A percentile compares a stretch with the other conserved stretches of the same genome.
phyloP scores from a whole-genome alignment of 1,140 invertebrate species.

The Cylas formicarius region DNA sequence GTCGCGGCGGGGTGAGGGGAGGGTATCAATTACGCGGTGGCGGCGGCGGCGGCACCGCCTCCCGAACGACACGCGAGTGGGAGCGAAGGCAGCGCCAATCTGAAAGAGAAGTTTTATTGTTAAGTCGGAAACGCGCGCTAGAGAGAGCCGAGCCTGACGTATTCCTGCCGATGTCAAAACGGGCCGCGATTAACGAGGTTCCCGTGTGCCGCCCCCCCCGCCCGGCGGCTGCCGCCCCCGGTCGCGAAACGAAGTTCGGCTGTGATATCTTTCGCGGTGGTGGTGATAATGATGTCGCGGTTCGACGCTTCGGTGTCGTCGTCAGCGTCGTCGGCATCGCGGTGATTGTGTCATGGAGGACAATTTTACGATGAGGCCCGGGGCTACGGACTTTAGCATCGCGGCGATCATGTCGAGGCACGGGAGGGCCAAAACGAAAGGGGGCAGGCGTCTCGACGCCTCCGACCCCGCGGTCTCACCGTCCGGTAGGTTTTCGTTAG shows the following conservation, averaged over 20 bases:
- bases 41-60: conserved; percentile 36
- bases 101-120: conserved; percentile 38
- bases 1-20: conserved; percentile 14
- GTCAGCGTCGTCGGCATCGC: conserved; percentile 17
- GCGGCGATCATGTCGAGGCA: conserved; percentile 75
- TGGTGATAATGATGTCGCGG: conserved; percentile 14
- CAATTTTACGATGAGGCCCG: conserved; percentile 54
- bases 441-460: conserved; percentile 38
- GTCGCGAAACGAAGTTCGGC: conserved; percentile 3
- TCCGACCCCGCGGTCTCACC: conserved; percentile 36
- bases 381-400: conserved; percentile 81
- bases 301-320: too few species aligned
- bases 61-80: conserved; percentile 36
- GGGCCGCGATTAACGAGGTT: conserved; percentile 30
- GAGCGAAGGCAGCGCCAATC: conserved; percentile 43
- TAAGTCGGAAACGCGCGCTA: conserved; percentile 37
- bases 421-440: conserved; percentile 48
- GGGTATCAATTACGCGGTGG: conserved; percentile 28
- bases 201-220: not conserved
- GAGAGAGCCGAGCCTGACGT: conserved; percentile 40
- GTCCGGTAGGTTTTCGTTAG: conserved; percentile 33
- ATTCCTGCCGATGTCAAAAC: conserved; percentile 43
- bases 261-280: conserved; percentile 6
- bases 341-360: conserved; percentile 44
- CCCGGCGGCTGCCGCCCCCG: not conserved